Conservation (phyloP, 2,888 invertebrate species). For the Nasonia oneida region DNA sequence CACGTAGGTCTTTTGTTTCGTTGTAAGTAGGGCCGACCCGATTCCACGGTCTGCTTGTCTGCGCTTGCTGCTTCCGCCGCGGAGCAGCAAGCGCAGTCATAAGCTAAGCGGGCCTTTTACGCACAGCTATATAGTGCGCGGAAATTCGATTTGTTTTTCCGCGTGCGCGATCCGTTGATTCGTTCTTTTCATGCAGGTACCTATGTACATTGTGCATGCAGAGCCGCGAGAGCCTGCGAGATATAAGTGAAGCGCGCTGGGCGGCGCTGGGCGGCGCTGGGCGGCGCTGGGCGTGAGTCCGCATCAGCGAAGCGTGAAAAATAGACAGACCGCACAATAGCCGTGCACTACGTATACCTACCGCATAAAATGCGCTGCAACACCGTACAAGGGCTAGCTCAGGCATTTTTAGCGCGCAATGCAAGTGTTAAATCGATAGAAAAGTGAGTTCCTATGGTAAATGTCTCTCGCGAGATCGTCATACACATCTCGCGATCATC, state of each 20-base stretch:
- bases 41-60: slow-evolving; percentile 76
- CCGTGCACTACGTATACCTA: slow-evolving; percentile 1
- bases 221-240: too few relatives aligned
- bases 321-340: slow-evolving; percentile 41
- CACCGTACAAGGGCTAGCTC: slow-evolving; percentile 45
- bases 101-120: too few relatives aligned
- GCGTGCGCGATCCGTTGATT: background rate
- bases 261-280: background rate
- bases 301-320: background rate
- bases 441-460: slow-evolving; percentile 78
- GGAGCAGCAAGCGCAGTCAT: too few relatives aligned
- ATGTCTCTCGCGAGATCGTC: slow-evolving; percentile 65
- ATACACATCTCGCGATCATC: too few relatives aligned
- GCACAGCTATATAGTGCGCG: background rate
- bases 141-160: background rate
- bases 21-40: slow-evolving; percentile 68
- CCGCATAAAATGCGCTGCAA: slow-evolving; percentile 50
- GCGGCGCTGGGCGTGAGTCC: background rate
- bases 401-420: slow-evolving; percentile 73
- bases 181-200: too few relatives aligned
- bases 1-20: background rate
- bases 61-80: too few relatives aligned
- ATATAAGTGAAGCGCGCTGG: background rate
- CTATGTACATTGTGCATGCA: too few relatives aligned
- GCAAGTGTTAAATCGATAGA: slow-evolving; percentile 78